Percentiles rank a stretch among this genome's conserved stretches.
Evolutionary conservation across 1,140 invertebrate genomes (phyloP).

Genomic region (Bicyclus anynana): DNA sequence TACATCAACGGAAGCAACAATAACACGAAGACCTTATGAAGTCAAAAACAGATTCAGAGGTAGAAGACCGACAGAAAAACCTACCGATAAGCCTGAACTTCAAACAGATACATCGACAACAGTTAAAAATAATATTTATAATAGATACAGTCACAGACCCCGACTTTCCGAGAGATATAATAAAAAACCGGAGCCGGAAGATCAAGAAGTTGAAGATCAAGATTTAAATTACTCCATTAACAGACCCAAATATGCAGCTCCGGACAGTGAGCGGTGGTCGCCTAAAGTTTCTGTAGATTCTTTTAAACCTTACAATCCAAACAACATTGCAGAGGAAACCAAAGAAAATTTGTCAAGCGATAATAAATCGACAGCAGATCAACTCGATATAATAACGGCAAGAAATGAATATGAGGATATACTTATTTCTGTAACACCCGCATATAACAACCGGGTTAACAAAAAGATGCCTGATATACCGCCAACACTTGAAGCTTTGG

Average conservation of each 20-base stretch:
- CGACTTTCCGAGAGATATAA: conserved; percentile 63
- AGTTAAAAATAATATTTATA: conserved; percentile 41
- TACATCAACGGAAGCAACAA: conserved; percentile 51
- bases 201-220: conserved; percentile 63
- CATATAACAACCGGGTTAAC: conserved; percentile 55
- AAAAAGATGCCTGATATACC: conserved; percentile 68
- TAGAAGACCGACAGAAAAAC: conserved; percentile 65
- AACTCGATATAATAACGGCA: conserved; percentile 70
- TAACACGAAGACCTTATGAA: conserved; percentile 54
- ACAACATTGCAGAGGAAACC: conserved; percentile 64
- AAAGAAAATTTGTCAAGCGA: conserved; percentile 43
- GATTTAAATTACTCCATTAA: conserved; percentile 70
- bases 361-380: conserved; percentile 40
- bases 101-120: conserved; percentile 44
- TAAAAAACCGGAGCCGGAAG: conserved; percentile 53
- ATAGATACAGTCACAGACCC: conserved; percentile 51
- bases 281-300: conserved; percentile 78
- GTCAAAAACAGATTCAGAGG: conserved; percentile 65
- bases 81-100: conserved; percentile 53
- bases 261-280: conserved; percentile 81
- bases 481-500: conserved; percentile 63
- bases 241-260: conserved; percentile 63
- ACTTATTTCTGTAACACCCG: conserved; percentile 68
- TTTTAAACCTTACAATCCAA: conserved; percentile 78
- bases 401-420: conserved; percentile 71